Conservation (phyloP, 2,113 vertebrate species). For the Nicator chloris region DNA sequence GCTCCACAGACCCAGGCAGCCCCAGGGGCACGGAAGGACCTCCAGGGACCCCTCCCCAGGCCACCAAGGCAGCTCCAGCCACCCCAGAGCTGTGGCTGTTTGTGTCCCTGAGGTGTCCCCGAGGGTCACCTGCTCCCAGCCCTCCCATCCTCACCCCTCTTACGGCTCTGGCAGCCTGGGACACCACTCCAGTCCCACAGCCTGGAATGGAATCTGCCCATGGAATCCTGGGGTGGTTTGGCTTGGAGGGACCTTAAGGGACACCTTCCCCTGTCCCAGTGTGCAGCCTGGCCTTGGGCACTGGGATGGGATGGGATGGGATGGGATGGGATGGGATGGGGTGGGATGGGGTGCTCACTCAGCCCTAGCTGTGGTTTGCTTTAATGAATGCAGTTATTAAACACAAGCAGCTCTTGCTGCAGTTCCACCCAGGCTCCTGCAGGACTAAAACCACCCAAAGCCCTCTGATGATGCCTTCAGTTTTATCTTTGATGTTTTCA, state of each 20-base stretch:
- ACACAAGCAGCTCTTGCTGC: background rate
- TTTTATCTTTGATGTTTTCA: too few relatives aligned
- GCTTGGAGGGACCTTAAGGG: background rate
- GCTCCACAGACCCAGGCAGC: background rate
- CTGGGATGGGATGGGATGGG: too few relatives aligned
- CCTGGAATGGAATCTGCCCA: background rate
- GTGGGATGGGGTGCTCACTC: background rate
- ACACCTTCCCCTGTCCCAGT: background rate
- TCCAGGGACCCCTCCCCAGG: background rate
- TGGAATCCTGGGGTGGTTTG: background rate
- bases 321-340: too few relatives aligned
- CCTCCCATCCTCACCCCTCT: background rate
- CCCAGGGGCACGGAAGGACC: background rate
- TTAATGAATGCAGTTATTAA: background rate
- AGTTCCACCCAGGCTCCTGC: background rate
- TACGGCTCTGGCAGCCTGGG: too few relatives aligned
- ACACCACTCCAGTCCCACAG: background rate
- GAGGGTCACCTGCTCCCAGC: background rate
- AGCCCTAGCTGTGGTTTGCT: too few relatives aligned
- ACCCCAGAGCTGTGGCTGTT: background rate
- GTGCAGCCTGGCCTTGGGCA: background rate
- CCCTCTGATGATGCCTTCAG: background rate
- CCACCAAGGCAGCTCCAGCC: background rate
- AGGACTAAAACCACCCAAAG: background rate
- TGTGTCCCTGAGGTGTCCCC: accelerated